Evolutionary conservation across 37 sponge, comb jelly and placozoan species (phyloP).

Genomic region (Oscarella lobularis): DNA sequence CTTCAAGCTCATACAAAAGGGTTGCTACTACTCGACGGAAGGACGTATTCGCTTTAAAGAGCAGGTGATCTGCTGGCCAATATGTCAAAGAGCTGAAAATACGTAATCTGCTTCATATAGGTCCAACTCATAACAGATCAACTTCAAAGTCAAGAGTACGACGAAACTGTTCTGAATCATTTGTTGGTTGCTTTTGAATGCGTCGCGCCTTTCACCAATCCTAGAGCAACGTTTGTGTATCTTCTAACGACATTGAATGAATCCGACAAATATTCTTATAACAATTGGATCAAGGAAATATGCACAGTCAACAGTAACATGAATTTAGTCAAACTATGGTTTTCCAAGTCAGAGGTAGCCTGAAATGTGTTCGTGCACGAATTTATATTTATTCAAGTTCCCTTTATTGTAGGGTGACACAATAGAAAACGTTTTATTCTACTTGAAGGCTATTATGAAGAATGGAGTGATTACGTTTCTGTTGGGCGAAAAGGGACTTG

Average conservation of each 20-base stretch:
- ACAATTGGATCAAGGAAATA: background rate
- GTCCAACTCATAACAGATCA: conserved; percentile 58
- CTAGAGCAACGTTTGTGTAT: conserved; percentile 14
- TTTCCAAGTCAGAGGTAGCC: background rate
- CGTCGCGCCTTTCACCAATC: conserved; percentile 57
- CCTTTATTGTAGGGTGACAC: conserved; percentile 1
- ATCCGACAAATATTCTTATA: background rate
- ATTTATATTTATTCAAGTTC: too few species aligned
- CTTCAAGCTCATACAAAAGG: background rate
- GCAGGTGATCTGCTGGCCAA: background rate
- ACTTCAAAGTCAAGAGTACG: conserved; percentile 77
- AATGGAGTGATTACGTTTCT: background rate
- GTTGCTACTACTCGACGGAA: background rate
- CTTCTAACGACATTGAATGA: conserved; percentile 40
- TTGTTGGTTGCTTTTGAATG: conserved; percentile 59
- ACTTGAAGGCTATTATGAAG: background rate
- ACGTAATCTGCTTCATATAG: too few species aligned
- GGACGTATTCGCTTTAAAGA: background rate
- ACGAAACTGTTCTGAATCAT: conserved; percentile 71
- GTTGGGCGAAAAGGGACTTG: background rate
- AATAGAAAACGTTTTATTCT: background rate
- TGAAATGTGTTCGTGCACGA: too few species aligned
- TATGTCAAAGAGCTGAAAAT: too few species aligned
- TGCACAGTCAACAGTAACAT: background rate
- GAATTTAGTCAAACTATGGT: background rate